Conservation (phyloP, 2,797 vertebrate species). For the Rhinoraja longicauda region DNA sequence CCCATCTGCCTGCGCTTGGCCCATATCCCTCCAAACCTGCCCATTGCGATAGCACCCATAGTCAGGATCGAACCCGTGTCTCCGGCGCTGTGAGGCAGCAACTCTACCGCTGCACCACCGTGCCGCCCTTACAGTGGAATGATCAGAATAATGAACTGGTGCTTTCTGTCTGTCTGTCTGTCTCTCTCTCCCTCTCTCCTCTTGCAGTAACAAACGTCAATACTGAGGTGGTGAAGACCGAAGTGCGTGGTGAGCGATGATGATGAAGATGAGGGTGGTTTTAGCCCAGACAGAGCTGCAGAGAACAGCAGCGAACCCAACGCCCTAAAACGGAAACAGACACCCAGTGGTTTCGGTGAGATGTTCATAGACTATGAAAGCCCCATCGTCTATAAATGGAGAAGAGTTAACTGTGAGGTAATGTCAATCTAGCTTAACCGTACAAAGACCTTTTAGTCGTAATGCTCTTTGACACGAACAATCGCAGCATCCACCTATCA, state of each 20-base stretch:
- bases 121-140: not conserved
- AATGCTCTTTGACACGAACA: not conserved
- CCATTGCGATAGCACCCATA: too few relatives aligned
- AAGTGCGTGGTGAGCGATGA: constrained; percentile 66
- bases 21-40: too few relatives aligned
- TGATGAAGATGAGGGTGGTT: constrained; percentile 58
- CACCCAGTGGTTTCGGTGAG: constrained; percentile 57
- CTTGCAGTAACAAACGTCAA: not conserved
- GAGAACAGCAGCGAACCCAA: constrained; percentile 58
- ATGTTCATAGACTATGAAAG: constrained; percentile 56
- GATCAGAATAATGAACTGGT: not conserved
- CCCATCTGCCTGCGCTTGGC: too few relatives aligned
- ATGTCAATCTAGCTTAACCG: not conserved
- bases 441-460: not conserved
- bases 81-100: too few relatives aligned
- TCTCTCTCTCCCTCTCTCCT: not conserved
- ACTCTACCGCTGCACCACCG: too few relatives aligned
- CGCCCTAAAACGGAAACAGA: constrained; percentile 65
- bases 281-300: constrained; percentile 58
- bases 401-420: constrained; percentile 76
- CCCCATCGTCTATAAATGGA: constrained; percentile 69
- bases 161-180: not conserved
- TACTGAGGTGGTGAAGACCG: constrained; percentile 61
- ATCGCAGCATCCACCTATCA: not conserved
- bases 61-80: too few relatives aligned